Evolutionary conservation across 2,113 vertebrate genomes (phyloP).

Genomic region (Mesembrinibis cayennensis): DNA sequence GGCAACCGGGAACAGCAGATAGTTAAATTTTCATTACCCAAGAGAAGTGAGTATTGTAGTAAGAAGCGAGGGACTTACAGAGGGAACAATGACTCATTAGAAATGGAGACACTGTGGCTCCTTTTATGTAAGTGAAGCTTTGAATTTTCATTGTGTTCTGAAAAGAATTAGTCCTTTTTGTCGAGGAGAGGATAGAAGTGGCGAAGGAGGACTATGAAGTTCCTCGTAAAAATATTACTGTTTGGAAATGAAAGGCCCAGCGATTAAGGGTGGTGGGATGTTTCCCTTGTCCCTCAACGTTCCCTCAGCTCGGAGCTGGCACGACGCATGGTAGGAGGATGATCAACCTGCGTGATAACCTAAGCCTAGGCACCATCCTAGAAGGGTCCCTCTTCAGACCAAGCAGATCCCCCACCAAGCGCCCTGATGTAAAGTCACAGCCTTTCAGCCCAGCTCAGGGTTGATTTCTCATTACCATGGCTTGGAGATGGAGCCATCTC

Average conservation of each 20-base stretch:
- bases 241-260: neutral
- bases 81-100: constrained; percentile 65
- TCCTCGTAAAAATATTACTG: neutral
- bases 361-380: neutral
- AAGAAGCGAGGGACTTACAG: constrained; percentile 4
- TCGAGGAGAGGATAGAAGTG: neutral
- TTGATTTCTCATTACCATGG: fast-evolving
- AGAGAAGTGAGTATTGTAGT: constrained; percentile 32
- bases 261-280: neutral
- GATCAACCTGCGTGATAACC: neutral
- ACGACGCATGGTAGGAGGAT: fast-evolving
- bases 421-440: fast-evolving
- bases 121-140: constrained; percentile 41
- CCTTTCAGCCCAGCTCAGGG: neutral
- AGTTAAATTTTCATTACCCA: constrained; percentile 67
- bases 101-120: constrained; percentile 28
- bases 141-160: constrained; percentile 52
- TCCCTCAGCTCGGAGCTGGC: neutral
- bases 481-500: neutral
- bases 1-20: neutral
- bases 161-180: constrained; percentile 49
- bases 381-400: neutral
- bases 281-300: neutral
- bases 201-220: neutral
- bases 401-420: too few relatives aligned